Evolutionary conservation across 2,888 invertebrate species (phyloP), one percentile per base, ranked within the genome.

Genomic region (Rhodophaea formosa): DNA sequence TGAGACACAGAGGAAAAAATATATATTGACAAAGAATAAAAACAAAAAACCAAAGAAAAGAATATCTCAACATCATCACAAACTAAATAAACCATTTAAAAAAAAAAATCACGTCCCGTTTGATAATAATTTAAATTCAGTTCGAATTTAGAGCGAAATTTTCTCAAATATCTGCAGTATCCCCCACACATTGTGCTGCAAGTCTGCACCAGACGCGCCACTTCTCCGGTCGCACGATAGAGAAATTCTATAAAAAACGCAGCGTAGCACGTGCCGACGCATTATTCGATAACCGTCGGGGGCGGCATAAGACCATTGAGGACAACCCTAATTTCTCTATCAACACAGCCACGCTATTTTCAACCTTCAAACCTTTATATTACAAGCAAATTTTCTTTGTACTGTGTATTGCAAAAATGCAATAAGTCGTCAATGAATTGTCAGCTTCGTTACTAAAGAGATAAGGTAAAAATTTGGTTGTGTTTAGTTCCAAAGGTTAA

Each of bases 271-370:
- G 91, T 87, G 90, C 82, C 84, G 60, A 69, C 66, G 82, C 86
- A 88, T 90, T 90, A 88, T 89, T 84, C 86, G 88, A 88, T 89
- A 90, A 90, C 90, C 83, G 89, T 87, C 82, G 88, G 85, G 84
- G 90, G 90, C 88, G 88, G 89, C 86, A 82, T 86, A 82, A 86
- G 76, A 74, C 77, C 77, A 80, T 84, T 80, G 80, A 77, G 76
- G 77, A 77, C 82, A 88, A 82, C 90, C 87, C 88, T 89, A 84
- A 81, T 78, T 80, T 79, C 75, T 75, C 68, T 74, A 65, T 58
- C 12, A 16, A 1, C 7, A 6, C 8, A 16, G 8, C 32, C 58
- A 66, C 59, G 6, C 32, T 1, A 80, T 75, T 62, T 49, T 68
- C 35, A 66, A 74, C 78, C 58, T 59, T 75, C 66, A 0, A 0